These are phyloP conservation scores for Pseudachorutes palmiensis DNA, from an alignment of 1,140 invertebrate genomes.

Conservation along the genomic window DNA sequence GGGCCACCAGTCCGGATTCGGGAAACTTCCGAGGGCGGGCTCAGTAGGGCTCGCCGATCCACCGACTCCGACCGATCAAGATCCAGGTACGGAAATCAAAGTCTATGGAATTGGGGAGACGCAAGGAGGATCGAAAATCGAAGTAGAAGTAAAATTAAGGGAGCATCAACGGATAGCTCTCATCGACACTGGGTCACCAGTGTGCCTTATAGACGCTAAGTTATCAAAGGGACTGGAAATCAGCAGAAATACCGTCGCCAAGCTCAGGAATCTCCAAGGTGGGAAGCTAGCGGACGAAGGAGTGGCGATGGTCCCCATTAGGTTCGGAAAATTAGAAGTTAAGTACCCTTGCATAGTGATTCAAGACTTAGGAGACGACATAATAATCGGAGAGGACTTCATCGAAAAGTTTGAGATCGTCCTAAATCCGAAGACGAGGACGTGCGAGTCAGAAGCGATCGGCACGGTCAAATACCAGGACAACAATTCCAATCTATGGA, in stretches of 20 bases:
- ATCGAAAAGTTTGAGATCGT: background rate
- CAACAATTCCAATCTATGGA: background rate
- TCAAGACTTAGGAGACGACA: background rate
- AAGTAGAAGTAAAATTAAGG: background rate
- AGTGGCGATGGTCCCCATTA: background rate
- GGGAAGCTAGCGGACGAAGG: background rate
- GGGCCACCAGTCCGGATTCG: too few species aligned
- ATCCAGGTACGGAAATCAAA: background rate
- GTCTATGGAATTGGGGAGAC: background rate
- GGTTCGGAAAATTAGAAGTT: background rate
- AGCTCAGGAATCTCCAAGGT: background rate
- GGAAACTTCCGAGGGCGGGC: conserved; percentile 3
- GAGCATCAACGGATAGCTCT: background rate
- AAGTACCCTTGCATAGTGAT: background rate
- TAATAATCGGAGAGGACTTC: background rate
- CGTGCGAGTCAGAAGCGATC: background rate
- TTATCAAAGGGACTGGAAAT: background rate
- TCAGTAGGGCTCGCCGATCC: background rate
- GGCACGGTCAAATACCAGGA: background rate
- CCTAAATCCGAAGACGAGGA: background rate
- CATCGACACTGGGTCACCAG: background rate
- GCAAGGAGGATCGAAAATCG: background rate
- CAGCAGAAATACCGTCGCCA: background rate
- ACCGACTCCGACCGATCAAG: background rate
- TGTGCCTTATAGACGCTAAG: background rate